Conservation (phyloP, 2,888 invertebrate species). For the Flexamia atlantica region DNA sequence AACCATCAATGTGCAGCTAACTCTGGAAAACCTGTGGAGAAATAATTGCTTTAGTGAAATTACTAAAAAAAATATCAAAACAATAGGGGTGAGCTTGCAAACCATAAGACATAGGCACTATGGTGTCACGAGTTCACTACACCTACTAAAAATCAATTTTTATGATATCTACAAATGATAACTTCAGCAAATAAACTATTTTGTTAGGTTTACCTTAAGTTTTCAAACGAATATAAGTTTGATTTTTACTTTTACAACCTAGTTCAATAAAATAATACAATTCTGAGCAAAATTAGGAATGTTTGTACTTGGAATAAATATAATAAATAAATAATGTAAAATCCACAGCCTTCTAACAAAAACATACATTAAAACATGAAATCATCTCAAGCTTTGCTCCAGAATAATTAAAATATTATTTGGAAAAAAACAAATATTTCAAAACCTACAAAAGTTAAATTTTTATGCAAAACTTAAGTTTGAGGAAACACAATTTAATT, state of each 20-base stretch:
- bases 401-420: too few relatives aligned
- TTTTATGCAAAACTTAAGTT: too few relatives aligned
- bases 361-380: not conserved
- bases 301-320: constrained; percentile 5
- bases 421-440: too few relatives aligned
- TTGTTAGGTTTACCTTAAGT: not conserved
- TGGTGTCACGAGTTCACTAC: constrained; percentile 14
- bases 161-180: not conserved
- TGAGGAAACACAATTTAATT: too few relatives aligned
- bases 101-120: constrained; percentile 28
- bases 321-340: not conserved
- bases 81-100: not conserved
- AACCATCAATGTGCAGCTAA: constrained; percentile 28
- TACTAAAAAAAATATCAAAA: not conserved
- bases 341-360: not conserved
- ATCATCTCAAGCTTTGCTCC: too few relatives aligned
- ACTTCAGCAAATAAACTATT: too few relatives aligned
- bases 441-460: too few relatives aligned
- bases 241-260: not conserved
- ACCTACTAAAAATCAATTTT: constrained; percentile 10
- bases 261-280: not conserved
- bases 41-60: constrained; percentile 23
- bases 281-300: constrained; percentile 18
- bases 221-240: not conserved
- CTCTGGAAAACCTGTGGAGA: constrained; percentile 31